Conservation (phyloP, 2,113 vertebrate species). For the Pantherophis guttatus region DNA sequence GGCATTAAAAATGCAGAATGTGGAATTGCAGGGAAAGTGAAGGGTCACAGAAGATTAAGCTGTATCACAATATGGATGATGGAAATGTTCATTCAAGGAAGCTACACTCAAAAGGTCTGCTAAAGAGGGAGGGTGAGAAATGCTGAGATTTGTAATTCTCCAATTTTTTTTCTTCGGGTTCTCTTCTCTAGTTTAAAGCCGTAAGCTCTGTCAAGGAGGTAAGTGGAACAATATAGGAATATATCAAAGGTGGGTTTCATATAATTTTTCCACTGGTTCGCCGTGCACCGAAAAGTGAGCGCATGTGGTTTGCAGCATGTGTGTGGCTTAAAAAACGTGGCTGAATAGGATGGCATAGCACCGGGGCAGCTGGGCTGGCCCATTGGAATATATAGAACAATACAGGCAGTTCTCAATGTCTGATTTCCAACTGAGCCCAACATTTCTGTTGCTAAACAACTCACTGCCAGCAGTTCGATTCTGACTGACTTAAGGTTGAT, state of each 20-base stretch:
- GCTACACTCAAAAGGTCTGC: neutral
- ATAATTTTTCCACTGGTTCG: no score
- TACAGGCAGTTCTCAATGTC: neutral
- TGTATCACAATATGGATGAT: neutral
- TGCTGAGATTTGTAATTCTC: neutral
- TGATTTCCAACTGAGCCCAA: neutral
- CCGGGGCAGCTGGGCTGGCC: no score
- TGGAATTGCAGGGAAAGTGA: neutral
- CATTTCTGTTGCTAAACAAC: neutral
- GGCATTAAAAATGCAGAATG: conserved; percentile 61
- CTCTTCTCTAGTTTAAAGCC: neutral
- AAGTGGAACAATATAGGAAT: neutral
- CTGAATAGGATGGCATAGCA: no score
- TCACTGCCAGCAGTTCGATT: neutral
- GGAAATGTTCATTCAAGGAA: neutral
- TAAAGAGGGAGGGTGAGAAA: neutral
- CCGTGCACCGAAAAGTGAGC: no score
- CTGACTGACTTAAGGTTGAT: neutral
- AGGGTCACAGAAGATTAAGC: neutral
- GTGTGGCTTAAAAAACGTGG: no score
- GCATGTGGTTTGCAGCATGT: no score
- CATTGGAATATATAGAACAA: neutral
- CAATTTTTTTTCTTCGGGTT: neutral
- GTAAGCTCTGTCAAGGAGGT: neutral
- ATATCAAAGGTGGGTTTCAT: neutral